Percentiles rank a stretch among this genome's conserved stretches.
phyloP scores from a whole-genome alignment of 2,113 vertebrate genomes.

The Jacana jacana region DNA sequence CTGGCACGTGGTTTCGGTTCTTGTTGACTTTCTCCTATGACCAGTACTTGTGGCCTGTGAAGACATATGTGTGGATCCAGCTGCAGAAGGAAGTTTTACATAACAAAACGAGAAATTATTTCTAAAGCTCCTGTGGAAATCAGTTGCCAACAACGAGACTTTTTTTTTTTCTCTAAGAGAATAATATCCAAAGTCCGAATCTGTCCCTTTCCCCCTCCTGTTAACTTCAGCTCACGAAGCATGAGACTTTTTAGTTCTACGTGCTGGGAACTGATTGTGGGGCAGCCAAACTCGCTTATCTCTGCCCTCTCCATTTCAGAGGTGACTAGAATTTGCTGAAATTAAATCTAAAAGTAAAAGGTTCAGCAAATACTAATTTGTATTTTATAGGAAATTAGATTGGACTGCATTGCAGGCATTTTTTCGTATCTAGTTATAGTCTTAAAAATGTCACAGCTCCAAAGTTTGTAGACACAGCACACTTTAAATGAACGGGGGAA shows the following conservation, averaged over 20 bases:
- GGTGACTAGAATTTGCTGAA: neutral
- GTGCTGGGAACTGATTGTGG: neutral
- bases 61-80: neutral
- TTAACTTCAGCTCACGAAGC: neutral
- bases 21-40: neutral
- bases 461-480: neutral
- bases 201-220: neutral
- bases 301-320: neutral
- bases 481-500: neutral
- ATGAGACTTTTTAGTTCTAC: neutral
- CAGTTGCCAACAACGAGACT: neutral
- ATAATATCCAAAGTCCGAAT: neutral
- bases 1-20: neutral
- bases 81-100: neutral
- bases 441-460: neutral
- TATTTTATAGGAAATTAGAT: neutral
- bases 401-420: neutral
- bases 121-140: neutral
- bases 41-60: neutral
- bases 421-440: neutral
- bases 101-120: neutral
- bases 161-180: neutral
- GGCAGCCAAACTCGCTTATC: neutral
- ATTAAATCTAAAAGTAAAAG: neutral
- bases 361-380: constrained; percentile 29